phyloP scores from a whole-genome alignment of 2,797 vertebrate genomes.

The Thamnophis elegans region DNA sequence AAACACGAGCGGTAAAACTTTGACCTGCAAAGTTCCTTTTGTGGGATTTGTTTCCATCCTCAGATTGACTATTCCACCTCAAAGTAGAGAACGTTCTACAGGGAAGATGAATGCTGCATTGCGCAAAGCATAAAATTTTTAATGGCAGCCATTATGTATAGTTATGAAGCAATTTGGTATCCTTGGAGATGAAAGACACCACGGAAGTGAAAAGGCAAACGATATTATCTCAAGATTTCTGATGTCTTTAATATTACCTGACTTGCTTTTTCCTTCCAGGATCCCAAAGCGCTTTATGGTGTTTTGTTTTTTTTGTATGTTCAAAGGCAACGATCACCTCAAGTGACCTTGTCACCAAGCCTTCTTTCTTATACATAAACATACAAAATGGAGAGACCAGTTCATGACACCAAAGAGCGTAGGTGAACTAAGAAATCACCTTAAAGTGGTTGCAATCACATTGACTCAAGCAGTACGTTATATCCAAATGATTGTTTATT shows the following conservation, averaged over 20 bases:
- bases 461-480: neutral
- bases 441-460: neutral
- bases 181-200: constrained; percentile 28
- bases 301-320: neutral
- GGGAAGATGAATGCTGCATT: constrained; percentile 30
- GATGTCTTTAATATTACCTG: constrained; percentile 13
- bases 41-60: constrained; percentile 7
- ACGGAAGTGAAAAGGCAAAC: neutral
- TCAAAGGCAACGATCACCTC: constrained; percentile 15
- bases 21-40: constrained; percentile 1
- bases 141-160: constrained; percentile 14
- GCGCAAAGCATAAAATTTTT: neutral
- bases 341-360: neutral
- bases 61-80: constrained; percentile 29
- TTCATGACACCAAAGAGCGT: too few species aligned
- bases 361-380: neutral
- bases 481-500: neutral
- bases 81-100: constrained; percentile 18
- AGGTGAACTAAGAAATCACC: neutral
- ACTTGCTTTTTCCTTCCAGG: constrained; percentile 23
- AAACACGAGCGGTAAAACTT: neutral
- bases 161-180: constrained; percentile 33
- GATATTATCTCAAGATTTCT: constrained; percentile 33
- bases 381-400: neutral
- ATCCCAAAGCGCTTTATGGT: constrained; percentile 21